Evolutionary conservation across 1,140 invertebrate species (phyloP).

Genomic region (Sitobion miscanthi): DNA sequence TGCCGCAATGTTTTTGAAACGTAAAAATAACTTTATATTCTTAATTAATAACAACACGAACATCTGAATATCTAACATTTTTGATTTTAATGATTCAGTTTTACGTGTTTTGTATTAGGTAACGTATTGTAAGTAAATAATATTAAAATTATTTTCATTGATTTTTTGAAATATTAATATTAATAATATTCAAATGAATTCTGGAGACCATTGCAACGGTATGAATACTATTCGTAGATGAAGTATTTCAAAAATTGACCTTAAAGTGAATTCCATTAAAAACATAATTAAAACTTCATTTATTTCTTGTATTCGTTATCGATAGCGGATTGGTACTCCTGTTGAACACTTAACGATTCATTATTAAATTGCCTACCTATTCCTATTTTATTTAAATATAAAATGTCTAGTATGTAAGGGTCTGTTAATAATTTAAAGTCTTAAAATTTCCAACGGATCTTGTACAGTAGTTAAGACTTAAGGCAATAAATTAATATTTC

Average conservation of each 20-base stretch:
- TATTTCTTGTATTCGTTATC: not conserved
- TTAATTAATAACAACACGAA: not conserved
- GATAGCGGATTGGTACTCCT: not conserved
- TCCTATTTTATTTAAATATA: not conserved
- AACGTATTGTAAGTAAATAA: not conserved
- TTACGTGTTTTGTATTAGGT: not conserved
- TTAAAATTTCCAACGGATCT: not conserved
- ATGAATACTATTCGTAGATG: not conserved
- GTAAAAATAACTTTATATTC: not conserved
- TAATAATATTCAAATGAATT: not conserved
- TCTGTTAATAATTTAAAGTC: not conserved
- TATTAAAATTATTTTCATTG: not conserved
- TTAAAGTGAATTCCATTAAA: not conserved
- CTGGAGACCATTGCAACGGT: not conserved
- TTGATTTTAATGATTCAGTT: not conserved
- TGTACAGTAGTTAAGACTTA: no score
- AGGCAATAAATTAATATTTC: no score
- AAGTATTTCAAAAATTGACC: not conserved
- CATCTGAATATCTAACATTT: not conserved
- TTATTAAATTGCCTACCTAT: not conserved
- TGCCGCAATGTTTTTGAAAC: not conserved
- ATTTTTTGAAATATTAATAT: not conserved
- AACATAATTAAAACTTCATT: not conserved
- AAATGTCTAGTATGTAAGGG: not conserved
- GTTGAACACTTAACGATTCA: not conserved